Conservation (phyloP, 2,888 invertebrate species). For the Himalopsyche tibetana region DNA sequence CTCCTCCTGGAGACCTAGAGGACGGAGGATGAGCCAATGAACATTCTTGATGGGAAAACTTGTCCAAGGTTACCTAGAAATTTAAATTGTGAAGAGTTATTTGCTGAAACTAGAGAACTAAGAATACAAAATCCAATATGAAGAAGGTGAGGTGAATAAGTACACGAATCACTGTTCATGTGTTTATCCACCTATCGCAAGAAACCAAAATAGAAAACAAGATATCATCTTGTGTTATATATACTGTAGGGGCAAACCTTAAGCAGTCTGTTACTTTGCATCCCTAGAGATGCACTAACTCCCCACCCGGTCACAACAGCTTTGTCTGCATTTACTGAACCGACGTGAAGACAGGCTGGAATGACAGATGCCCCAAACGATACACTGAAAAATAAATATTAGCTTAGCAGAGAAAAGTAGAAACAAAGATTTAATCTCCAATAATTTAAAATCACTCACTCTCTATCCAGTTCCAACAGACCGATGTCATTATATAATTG, state of each 20-base stretch:
- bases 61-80: slow-evolving; percentile 41
- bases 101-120: background rate
- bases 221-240: background rate
- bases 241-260: background rate
- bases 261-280: slow-evolving; percentile 13
- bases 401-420: background rate
- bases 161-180: background rate
- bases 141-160: background rate
- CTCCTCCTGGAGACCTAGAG: slow-evolving; percentile 29
- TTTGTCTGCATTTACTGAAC: slow-evolving; percentile 1
- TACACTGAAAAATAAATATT: background rate
- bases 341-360: slow-evolving; percentile 43
- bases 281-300: background rate
- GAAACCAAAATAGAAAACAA: background rate
- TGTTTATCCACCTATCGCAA: no score
- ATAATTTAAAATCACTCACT: background rate
- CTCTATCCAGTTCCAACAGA: slow-evolving; percentile 5
- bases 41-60: slow-evolving; percentile 35
- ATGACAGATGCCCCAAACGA: background rate
- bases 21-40: background rate
- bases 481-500: background rate
- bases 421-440: background rate
- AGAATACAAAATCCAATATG: background rate
- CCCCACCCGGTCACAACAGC: slow-evolving; percentile 39
- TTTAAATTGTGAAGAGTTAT: background rate